Conservation (phyloP, 2,797 vertebrate genomes). For the Xiphorhynchus erythropygius region DNA sequence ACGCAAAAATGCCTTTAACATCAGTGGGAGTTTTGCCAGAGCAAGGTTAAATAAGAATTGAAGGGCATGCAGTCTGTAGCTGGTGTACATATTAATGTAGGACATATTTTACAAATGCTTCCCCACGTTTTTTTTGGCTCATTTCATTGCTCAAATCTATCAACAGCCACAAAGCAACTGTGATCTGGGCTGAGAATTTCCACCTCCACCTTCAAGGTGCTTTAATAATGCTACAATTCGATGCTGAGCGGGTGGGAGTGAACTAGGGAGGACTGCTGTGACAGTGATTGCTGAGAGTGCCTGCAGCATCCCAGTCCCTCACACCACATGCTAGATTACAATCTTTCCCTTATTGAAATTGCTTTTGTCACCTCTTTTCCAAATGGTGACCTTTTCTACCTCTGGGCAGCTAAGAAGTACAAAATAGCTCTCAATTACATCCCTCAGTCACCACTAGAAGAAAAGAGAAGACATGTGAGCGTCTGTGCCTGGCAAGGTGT, state of each 20-base stretch:
- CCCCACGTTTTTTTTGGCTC: neutral
- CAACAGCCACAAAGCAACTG: neutral
- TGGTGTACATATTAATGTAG: neutral
- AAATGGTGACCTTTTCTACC: slow-evolving; percentile 58
- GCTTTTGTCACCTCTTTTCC: slow-evolving; percentile 68
- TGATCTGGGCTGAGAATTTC: neutral
- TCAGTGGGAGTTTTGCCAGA: neutral
- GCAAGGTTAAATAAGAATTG: slow-evolving; percentile 1
- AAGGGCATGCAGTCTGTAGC: neutral
- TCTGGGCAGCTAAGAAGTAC: slow-evolving; percentile 42
- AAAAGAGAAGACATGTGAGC: neutral
- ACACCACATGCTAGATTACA: slow-evolving; percentile 46
- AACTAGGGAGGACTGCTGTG: slow-evolving; percentile 39
- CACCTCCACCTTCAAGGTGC: slow-evolving; percentile 30
- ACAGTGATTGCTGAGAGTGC: slow-evolving; percentile 54
- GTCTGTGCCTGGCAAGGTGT: neutral
- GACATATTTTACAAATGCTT: slow-evolving; percentile 18
- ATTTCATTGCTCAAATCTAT: slow-evolving; percentile 15
- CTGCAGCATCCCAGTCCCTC: slow-evolving; percentile 50
- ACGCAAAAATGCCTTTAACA: neutral
- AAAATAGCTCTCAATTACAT: slow-evolving; percentile 29
- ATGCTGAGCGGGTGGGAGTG: neutral
- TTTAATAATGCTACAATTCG: slow-evolving; percentile 30
- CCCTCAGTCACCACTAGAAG: neutral
- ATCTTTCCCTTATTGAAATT: slow-evolving; percentile 64